Conservation (phyloP, 1,140 invertebrate genomes). For the Protaetia brevitarsis region DNA sequence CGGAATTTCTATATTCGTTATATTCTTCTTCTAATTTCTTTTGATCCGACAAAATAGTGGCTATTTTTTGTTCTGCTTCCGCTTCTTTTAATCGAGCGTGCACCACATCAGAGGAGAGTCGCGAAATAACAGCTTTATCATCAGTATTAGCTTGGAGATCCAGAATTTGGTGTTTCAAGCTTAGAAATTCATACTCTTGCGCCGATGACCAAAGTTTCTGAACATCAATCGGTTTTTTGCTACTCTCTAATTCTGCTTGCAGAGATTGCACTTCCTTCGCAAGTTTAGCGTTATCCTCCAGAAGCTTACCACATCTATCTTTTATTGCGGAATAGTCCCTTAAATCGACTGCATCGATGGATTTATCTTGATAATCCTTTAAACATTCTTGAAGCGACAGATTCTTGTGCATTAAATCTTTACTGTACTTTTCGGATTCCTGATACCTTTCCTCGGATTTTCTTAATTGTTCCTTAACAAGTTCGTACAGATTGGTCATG, state of each 20-base stretch:
- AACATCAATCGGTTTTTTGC: neutral
- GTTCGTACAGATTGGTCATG: conserved; percentile 47
- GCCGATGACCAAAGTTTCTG: neutral
- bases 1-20: conserved; percentile 9
- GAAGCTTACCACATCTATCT: conserved; percentile 31
- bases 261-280: conserved; percentile 41
- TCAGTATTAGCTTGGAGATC: conserved; percentile 62
- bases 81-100: conserved; percentile 34
- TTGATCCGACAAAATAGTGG: conserved; percentile 26
- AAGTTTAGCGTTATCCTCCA: conserved; percentile 36
- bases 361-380: conserved; percentile 41
- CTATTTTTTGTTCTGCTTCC: conserved; percentile 34
- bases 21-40: conserved; percentile 33
- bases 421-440: conserved; percentile 44
- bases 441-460: conserved; percentile 47
- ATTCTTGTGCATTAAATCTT: conserved; percentile 48
- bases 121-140: conserved; percentile 61
- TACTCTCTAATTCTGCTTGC: conserved; percentile 29
- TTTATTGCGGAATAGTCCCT: conserved; percentile 30
- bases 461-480: conserved; percentile 49
- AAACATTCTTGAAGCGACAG: conserved; percentile 47
- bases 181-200: conserved; percentile 51
- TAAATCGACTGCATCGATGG: conserved; percentile 33
- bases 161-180: conserved; percentile 62
- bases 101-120: conserved; percentile 45